phyloP scores from a whole-genome alignment of 2,888 invertebrate genomes.

The Epistrophe eligans region DNA sequence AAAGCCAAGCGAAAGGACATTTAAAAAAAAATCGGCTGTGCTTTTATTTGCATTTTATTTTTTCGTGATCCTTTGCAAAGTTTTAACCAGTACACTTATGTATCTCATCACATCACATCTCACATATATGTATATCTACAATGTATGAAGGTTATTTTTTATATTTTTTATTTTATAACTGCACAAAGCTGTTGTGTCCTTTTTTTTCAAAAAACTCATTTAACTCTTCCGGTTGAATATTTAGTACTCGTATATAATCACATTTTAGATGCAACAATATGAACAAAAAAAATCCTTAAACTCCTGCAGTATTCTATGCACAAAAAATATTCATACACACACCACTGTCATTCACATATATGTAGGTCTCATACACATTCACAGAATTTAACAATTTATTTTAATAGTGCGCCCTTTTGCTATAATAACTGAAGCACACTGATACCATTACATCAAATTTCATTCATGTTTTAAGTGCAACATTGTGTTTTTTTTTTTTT shows the following conservation, averaged over 20 bases:
- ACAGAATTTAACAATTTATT: constrained; percentile 60
- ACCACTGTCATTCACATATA: constrained; percentile 19
- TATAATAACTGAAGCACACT: constrained; percentile 20
- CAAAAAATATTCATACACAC: constrained; percentile 20
- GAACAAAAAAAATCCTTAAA: constrained; percentile 35
- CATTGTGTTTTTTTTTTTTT: constrained; percentile 27
- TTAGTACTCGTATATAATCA: constrained; percentile 32
- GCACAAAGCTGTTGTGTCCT: constrained; percentile 28
- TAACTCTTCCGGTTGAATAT: constrained; percentile 69
- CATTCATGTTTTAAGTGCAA: constrained; percentile 57
- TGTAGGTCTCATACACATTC: constrained; percentile 26
- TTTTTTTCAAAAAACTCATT: constrained; percentile 63
- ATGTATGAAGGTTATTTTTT: not conserved
- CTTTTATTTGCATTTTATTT: constrained; percentile 8
- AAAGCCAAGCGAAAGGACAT: constrained; percentile 10
- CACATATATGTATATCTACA: not conserved
- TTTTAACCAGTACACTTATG: constrained; percentile 16
- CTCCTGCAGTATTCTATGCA: constrained; percentile 44
- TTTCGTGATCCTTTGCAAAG: constrained; percentile 14
- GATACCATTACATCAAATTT: constrained; percentile 52
- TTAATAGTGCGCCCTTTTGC: constrained; percentile 40
- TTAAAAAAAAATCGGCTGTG: constrained; percentile 20
- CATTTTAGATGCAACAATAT: constrained; percentile 61
- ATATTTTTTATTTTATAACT: constrained; percentile 3
- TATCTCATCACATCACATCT: constrained; percentile 23